These are phyloP conservation scores for Molossus molossus DNA, from an alignment of 2,797 vertebrate species.

Conservation along the genomic window DNA sequence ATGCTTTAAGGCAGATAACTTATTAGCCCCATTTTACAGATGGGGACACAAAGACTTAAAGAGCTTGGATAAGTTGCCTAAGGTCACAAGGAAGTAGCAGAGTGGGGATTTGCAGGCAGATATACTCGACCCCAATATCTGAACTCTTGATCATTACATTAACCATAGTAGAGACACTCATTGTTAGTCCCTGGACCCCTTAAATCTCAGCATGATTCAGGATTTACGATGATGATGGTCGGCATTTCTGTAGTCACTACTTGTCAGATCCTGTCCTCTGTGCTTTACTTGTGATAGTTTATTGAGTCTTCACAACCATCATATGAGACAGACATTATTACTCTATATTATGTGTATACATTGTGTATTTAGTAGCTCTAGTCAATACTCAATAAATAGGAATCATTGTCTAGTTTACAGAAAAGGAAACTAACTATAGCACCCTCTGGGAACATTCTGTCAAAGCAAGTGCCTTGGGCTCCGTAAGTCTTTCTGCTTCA, in stretches of 20 bases:
- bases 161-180: background rate
- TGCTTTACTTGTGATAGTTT: conserved; percentile 5
- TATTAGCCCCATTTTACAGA: background rate
- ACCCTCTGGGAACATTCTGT: conserved; percentile 50
- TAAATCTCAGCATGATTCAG: conserved; percentile 61
- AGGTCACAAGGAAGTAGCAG: background rate
- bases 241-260: conserved; percentile 37
- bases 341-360: conserved; percentile 1
- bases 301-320: conserved; percentile 41
- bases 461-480: conserved; percentile 35
- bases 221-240: background rate
- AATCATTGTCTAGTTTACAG: conserved; percentile 49
- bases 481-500: background rate
- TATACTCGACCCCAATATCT: background rate
- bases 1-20: background rate
- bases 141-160: background rate
- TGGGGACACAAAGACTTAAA: background rate
- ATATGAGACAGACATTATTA: background rate
- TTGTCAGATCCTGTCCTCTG: background rate
- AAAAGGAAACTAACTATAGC: conserved; percentile 16
- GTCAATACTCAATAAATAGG: conserved; percentile 36
- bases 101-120: background rate
- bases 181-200: conserved; percentile 10
- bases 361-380: conserved; percentile 38
- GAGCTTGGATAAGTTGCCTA: background rate